Base-by-base conservation (phyloP, 2,113 vertebrate genomes). In the Nannobrachium achirus region DNA sequence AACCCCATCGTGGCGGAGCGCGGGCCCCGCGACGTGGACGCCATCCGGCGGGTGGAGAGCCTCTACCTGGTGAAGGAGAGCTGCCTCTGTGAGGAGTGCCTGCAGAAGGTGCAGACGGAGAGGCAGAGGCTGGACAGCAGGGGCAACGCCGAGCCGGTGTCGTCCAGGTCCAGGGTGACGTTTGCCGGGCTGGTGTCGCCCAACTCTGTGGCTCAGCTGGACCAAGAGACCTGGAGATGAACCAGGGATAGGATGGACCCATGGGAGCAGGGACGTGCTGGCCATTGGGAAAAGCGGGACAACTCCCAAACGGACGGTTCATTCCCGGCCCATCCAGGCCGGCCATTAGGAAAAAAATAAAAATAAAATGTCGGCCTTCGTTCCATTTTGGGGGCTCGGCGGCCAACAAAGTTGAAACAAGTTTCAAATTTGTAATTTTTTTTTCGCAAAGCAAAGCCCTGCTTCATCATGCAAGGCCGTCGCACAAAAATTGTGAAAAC, bases 41-140 rank as follows among this genome's bases (percentile, higher is more conserved):
- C 79, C 2, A 66, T 93, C 16, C 82, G 75, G 56, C 68, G 86
- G 10, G 33, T 89, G 2, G 92, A 93, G 33, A 85, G 48, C 0
- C 85, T 98, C 6, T 82, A 92, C 16, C 67, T 98, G 80, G 94
- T 95, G 20, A 78, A 89, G 10, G 85, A 93, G 13, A 92, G 91
- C 67, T 77, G 91, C 16, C 85, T 98, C 48, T 99, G 96, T n/a
- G 14, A 0, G 0, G 16, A 80, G n/a, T 98, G 97, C 59, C 83
- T 92, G 39, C 77, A 38, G 0, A 92, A 45, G 14, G 95, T 91
- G 55, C 90, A 86, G 7, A 75, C 58, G 3, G 86, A 92, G 62
- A 91, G 76, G n/a, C 83, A 89, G 0, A 93, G 84, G 63, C 10
- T 95, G 59, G 86, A 80, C n/a, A 87, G 61, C 25, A 69, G 89